phyloP scores from a whole-genome alignment of 2,797 vertebrate species.

The Sebastes diploproa region DNA sequence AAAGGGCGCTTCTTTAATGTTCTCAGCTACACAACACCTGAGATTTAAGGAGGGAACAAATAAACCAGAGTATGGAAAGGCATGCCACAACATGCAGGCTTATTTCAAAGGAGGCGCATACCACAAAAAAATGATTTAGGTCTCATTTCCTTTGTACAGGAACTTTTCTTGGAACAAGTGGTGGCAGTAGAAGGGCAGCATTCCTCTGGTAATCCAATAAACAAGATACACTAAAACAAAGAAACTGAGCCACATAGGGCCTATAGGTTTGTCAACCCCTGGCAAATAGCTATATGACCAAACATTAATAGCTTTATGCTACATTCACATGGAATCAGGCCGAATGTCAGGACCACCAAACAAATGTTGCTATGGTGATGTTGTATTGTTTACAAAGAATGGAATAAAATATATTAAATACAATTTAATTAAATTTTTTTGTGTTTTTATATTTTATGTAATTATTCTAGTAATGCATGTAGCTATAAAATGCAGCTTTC shows the following conservation, averaged over 20 bases:
- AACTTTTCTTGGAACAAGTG: background rate
- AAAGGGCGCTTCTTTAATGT: constrained; percentile 37
- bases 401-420: background rate
- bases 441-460: background rate
- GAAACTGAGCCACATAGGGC: background rate
- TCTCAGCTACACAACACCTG: constrained; percentile 12
- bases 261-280: background rate
- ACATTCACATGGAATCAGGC: no score
- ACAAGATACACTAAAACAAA: background rate
- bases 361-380: background rate
- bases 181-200: background rate
- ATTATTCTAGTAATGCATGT: no score
- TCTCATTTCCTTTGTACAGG: background rate
- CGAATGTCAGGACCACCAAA: background rate
- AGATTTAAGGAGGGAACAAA: constrained; percentile 27
- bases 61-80: background rate
- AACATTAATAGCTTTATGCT: no score
- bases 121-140: background rate
- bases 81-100: constrained; percentile 11
- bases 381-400: background rate
- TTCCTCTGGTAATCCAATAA: constrained; percentile 22
- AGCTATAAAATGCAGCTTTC: no score
- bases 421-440: background rate
- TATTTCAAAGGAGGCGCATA: background rate
- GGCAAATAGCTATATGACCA: background rate